Percentiles rank a stretch among this genome's conserved stretches.
Conservation (phyloP, 1,140 invertebrate species). For the Cotesia vestalis region DNA sequence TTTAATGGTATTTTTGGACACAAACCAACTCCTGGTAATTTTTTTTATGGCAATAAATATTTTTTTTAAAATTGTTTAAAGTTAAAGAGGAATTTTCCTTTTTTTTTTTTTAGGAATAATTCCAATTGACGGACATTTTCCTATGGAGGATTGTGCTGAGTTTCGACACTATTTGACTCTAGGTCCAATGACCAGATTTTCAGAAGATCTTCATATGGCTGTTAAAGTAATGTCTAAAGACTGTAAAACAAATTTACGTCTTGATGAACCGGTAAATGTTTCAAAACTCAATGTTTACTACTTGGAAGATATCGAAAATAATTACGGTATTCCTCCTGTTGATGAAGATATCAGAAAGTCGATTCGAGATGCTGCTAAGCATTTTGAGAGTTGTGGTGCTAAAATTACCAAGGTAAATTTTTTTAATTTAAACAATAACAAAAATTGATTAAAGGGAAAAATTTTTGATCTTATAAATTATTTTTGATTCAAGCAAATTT, state of each 20-base stretch:
- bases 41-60: not conserved
- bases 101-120: constrained; percentile 61
- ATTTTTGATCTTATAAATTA: no score
- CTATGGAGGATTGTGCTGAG: constrained; percentile 61
- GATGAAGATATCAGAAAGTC: constrained; percentile 64
- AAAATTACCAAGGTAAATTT: constrained; percentile 51
- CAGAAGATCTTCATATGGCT: constrained; percentile 75
- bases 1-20: constrained; percentile 90
- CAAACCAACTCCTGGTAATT: constrained; percentile 78
- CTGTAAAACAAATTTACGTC: constrained; percentile 58
- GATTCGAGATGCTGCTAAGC: constrained; percentile 61
- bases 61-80: no score
- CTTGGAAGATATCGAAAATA: constrained; percentile 69
- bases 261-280: constrained; percentile 69
- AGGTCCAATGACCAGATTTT: constrained; percentile 84
- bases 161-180: constrained; percentile 68
- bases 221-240: constrained; percentile 69
- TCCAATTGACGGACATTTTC: constrained; percentile 69
- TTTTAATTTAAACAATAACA: not conserved
- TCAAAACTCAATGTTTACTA: constrained; percentile 72
- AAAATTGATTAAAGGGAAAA: no score
- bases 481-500: no score
- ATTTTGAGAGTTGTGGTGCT: constrained; percentile 58
- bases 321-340: constrained; percentile 63
- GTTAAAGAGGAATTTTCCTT: not conserved